Base-by-base conservation (phyloP, 2,113 vertebrate genomes). In the Epinephelus cyanopodus region DNA sequence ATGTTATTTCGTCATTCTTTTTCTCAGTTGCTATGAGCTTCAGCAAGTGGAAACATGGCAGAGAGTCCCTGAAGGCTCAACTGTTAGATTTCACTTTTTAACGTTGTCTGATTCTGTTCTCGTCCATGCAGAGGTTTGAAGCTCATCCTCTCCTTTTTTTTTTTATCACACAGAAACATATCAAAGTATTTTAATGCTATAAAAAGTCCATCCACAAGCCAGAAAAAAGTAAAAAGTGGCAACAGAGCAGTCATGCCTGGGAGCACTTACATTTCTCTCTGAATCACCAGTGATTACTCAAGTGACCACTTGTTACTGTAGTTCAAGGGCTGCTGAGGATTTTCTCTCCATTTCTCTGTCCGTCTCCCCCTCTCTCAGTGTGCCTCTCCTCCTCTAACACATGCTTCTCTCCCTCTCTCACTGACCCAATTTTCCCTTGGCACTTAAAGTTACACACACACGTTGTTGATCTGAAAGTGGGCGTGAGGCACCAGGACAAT, bases 251-350 rank as follows among this genome's bases (percentile, higher is more conserved):
- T 67, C 88, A 87, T 82, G 89, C 91, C 87, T 82, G 69, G 82
- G 77, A 91, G 74, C 86, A 93, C 93, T 93, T 93, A 93, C 93
- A 92, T 92, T 87, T 93, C 74, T 89, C 82, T 90, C 83, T 90
- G 93, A 90, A 90, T 92, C 87, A 90, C 88, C 91, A 80, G 71
- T 91, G 92, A 93, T 90, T 91, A 90, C 87, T 90, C 89, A 92
- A 93, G 89, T 91, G 88, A 90, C 77, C 92, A 92, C 91, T 94
- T 90, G 90, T 90, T 94, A 85, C 86, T 84, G 89, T 54, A 90
- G 85, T 88, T 89, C 60, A 89, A 86, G 84, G 79, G 82, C 86
- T 81, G 84, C 79, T 79, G 66, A 84, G 76, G 86, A 62, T 84
- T 88, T 37, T 82, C 92, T 90, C 77, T 91, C 85, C 90, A 90